Evolutionary conservation across 2,797 vertebrate species (phyloP).

Genomic region (Spondyliosoma cantharus): DNA sequence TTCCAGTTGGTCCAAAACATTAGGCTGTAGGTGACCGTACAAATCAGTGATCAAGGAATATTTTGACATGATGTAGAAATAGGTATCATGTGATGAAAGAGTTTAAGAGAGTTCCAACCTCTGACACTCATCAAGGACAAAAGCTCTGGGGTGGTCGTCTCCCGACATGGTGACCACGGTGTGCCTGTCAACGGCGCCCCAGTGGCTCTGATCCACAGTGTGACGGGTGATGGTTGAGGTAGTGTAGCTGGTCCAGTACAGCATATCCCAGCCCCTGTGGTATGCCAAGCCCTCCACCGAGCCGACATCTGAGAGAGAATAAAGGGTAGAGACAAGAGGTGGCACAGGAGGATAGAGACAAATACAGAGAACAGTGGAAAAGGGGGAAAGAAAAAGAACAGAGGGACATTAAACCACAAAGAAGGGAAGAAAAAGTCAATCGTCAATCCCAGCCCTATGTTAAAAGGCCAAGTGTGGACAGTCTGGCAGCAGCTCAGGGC

Average conservation of each 20-base stretch:
- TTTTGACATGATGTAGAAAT: neutral
- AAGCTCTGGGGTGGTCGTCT: slow-evolving; percentile 96
- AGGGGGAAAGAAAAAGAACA: neutral
- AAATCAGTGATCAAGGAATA: neutral
- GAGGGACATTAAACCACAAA: slow-evolving; percentile 13
- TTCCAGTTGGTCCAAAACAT: slow-evolving; percentile 99
- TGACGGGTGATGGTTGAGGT: slow-evolving; percentile 97
- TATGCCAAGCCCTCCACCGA: slow-evolving; percentile 97
- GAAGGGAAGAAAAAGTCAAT: slow-evolving; percentile 36
- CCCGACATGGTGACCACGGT: slow-evolving; percentile 98
- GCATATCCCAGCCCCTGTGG: slow-evolving; percentile 95
- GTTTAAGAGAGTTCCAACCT: slow-evolving; percentile 82
- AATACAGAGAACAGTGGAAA: slow-evolving; percentile 4
- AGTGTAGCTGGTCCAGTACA: slow-evolving; percentile 98
- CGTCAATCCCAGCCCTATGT: slow-evolving; percentile 60
- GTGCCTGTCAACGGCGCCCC: slow-evolving; percentile 92
- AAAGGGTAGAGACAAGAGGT: slow-evolving; percentile 24
- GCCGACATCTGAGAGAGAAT: slow-evolving; percentile 88
- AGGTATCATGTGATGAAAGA: neutral
- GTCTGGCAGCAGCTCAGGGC: slow-evolving; percentile 57
- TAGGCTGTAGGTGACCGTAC: slow-evolving; percentile 81
- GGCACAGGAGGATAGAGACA: neutral
- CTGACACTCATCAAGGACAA: slow-evolving; percentile 96
- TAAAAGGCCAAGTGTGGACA: slow-evolving; percentile 60
- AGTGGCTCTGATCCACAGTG: slow-evolving; percentile 92